Conservation (phyloP, 53 echinoderm and acorn worm genomes). For the Crossaster papposus region DNA sequence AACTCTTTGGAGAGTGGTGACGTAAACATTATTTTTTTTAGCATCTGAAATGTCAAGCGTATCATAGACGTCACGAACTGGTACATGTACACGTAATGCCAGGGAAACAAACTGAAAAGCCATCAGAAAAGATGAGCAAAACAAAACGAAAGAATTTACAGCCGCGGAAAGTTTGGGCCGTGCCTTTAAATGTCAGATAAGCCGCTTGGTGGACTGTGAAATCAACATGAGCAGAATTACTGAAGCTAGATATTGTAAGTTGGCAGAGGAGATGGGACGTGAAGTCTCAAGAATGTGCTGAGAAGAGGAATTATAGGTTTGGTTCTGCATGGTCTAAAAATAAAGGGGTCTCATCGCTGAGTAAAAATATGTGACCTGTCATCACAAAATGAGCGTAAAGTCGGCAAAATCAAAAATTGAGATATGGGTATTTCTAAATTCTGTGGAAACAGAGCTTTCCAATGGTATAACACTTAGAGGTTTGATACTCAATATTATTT, state of each 20-base stretch:
- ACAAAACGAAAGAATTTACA: not conserved
- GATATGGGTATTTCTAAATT: no score
- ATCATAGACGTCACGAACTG: no score
- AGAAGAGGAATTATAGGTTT: not conserved
- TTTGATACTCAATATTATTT: no score
- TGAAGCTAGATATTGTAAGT: not conserved
- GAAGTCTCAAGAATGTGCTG: not conserved
- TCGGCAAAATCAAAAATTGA: no score
- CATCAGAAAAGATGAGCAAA: not conserved
- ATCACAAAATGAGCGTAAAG: no score
- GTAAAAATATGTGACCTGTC: no score
- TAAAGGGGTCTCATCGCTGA: not conserved
- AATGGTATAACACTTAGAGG: not conserved
- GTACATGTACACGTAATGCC: no score
- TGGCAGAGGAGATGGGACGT: not conserved
- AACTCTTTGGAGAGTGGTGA: not conserved
- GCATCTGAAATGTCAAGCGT: not conserved
- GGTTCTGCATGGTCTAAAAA: not conserved
- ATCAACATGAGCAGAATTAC: conserved; percentile 1
- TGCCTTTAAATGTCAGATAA: conserved; percentile 16
- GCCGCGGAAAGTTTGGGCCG: not conserved
- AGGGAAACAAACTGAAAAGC: not conserved
- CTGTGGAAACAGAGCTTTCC: no score
- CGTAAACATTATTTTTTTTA: not conserved
- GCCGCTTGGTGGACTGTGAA: conserved; percentile 21